Conservation (phyloP, 2,888 invertebrate genomes). For the Uropetala carovei region DNA sequence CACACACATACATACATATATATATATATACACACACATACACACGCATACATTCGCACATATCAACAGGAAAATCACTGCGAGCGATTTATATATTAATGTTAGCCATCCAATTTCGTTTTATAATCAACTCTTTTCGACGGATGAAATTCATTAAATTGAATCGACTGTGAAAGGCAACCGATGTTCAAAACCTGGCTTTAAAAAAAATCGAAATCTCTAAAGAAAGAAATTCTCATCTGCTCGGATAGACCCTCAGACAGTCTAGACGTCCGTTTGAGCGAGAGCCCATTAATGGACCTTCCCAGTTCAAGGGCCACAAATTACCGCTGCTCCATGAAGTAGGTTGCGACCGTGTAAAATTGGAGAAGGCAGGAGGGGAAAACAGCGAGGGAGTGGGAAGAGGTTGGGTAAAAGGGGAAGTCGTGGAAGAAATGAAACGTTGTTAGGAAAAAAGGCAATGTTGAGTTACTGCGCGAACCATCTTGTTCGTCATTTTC, state of each 20-base stretch:
- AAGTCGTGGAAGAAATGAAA: background rate
- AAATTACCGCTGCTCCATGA: background rate
- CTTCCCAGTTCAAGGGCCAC: slow-evolving; percentile 11
- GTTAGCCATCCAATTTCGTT: no score
- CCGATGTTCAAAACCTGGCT: background rate
- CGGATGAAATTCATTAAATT: background rate
- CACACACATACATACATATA: no score
- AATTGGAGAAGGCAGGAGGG: background rate
- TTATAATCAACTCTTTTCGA: background rate
- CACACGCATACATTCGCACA: no score
- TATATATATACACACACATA: no score
- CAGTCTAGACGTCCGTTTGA: slow-evolving; percentile 14
- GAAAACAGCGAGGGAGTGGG: background rate
- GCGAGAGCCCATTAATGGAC: slow-evolving; percentile 3
- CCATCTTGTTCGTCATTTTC: no score
- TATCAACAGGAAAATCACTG: no score
- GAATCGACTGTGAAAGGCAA: no score
- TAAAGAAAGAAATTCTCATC: slow-evolving; percentile 7
- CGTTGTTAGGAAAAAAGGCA: no score
- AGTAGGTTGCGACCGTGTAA: background rate
- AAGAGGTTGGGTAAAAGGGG: background rate
- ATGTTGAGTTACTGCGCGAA: no score
- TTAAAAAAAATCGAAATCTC: background rate
- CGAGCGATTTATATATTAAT: no score
- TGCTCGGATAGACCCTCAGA: background rate